Evolutionary conservation across 2,113 vertebrate species (phyloP), one percentile per base, ranked within the genome.

Genomic region (Dascyllus trimaculatus): DNA sequence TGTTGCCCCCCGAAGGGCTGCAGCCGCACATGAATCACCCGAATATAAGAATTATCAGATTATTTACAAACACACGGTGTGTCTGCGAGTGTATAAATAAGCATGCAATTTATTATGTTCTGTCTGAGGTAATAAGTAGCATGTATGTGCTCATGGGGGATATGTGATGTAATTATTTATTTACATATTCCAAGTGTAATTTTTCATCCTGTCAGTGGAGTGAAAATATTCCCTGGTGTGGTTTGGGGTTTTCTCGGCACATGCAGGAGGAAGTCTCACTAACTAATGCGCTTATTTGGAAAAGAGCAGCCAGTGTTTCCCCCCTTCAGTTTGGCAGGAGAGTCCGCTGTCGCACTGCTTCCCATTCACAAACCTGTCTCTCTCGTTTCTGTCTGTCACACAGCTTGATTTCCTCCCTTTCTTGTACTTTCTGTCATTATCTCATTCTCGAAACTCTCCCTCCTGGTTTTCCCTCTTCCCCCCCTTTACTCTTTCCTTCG

Each of bases 141-240:
- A 26, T 45, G 46, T 66, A 45, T 80, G 53, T 14, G 56, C 61
- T 58, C 65, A 62, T 5, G 52, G 63, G 25, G 21, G 43, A 26
- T 1, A 4, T 82, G 77, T 86, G 76, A 90, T 88, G 75, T 82
- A 4, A 73, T 81, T 43, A 85, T 89, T 86, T 92, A 85, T 93
- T 90, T 85, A 90, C 88, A 87, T 78, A 75, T 80, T 84, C 62
- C 84, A 88, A 68, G 85, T 86, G 79, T 91, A 35, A 80, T 84
- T 91, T 91, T 88, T 92, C 90, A 91, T 89, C 40, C 82, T 88
- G 85, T 91, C 89, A 80, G 58, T 85, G 66, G 57, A 62, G 85
- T 84, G 70, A 85, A 87, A 90, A 87, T 80, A 58, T 82, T 89
- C 80, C 85, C 85, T 21, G 52, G 78, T 73, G 84, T 11, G 70